Evolutionary conservation across 2,888 invertebrate genomes (phyloP), one percentile per base, ranked within the genome.

Genomic region (Argyra leucocephala): DNA sequence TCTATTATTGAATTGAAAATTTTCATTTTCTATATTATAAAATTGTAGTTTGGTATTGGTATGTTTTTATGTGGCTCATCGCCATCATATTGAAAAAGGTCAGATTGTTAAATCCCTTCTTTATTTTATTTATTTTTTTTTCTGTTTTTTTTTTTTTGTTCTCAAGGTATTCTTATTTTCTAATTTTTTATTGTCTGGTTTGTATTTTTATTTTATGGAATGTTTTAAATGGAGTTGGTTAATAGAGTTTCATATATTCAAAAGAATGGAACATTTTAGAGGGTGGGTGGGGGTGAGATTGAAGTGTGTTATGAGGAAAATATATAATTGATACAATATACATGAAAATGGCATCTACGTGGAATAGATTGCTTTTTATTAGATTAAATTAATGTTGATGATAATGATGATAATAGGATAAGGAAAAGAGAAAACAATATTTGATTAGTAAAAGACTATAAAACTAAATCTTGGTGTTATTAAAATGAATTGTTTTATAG

Each of bases 401-500:
- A 48, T 48, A 9, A 48, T 15, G 48, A 48, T 48, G 5, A 48
- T 12, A 31, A n/a, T 12, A 48, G 48, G 2, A 48, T 15, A 48
- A 48, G 12, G 12, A 9, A 37, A 37, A 37, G 12, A 37, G 15
- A 37, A 10, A 9, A 37, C 37, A 48, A 48, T 18, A 9, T 37
- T 37, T 37, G 37, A 37, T 37, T 37, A 37, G 48, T 3, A 48
- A 18, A 48, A 48, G 18, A 15, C 18, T 18, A 18, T 48, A 48
- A 48, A 48, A 31, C 18, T 48, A 48, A 48, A 48, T 48, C 48
- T 48, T n/a, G 18, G 48, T 48, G 48, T 48, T 48, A 48, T 48
- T 48, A 48, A 48, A 48, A 48, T 48, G 48, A 48, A 48, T 48
- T 48, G 48, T 48, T 48, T 48, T 48, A 15, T 37, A n/a, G 18